phyloP scores from a whole-genome alignment of 2,113 vertebrate genomes.

The human (Homo sapiens) region GRCh38 chr1:91313501-91314000 shows the following conservation, averaged over 20 bases:
- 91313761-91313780: not conserved
- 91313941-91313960: constrained; percentile 88
- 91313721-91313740: constrained; percentile 42
- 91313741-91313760: constrained; percentile 25
- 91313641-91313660: constrained; percentile 28
- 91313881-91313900: constrained; percentile 33
- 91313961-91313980: constrained; percentile 97
- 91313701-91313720: constrained; percentile 41
- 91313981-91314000: constrained; percentile 90
- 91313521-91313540: constrained; percentile 52
- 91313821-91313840: constrained; percentile 47
- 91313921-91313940: constrained; percentile 57
- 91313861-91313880: constrained; percentile 49
- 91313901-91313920: constrained; percentile 43
- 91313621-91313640: not conserved
- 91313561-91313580: constrained; percentile 33
- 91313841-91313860: constrained; percentile 23
- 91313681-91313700: constrained; percentile 38
- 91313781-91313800: constrained; percentile 20
- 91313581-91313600: not conserved
- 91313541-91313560: constrained; percentile 4
- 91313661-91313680: not conserved
- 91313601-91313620: constrained; percentile 35
- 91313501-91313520: constrained; percentile 51
- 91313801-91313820: constrained; percentile 37